Evolutionary conservation across 2,888 invertebrate genomes (phyloP).

Genomic region (Coronaproctus castanopsis): DNA sequence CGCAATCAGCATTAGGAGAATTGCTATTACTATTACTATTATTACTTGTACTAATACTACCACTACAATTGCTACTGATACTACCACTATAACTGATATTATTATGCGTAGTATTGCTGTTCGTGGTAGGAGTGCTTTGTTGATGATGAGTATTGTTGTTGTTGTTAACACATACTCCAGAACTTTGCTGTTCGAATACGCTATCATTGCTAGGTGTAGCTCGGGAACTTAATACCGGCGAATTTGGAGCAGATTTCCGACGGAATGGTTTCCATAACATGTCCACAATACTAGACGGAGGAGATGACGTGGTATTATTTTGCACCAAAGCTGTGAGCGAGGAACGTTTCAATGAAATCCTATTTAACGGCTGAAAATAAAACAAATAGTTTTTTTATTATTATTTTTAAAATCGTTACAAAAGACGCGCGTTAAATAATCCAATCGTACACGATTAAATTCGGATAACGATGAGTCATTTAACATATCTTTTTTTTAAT

Average conservation of each 20-base stretch:
- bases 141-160: slow-evolving; percentile 5
- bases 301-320: slow-evolving; percentile 12
- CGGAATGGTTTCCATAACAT: slow-evolving; percentile 44
- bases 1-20: too few species aligned
- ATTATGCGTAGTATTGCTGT: slow-evolving; percentile 8
- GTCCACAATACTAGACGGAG: slow-evolving; percentile 33
- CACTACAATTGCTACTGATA: too few species aligned
- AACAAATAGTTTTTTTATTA: not conserved
- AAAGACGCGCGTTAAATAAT: too few species aligned
- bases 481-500: too few species aligned
- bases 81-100: too few species aligned
- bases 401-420: not conserved
- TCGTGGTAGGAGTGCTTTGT: slow-evolving; percentile 8
- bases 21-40: not conserved
- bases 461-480: too few species aligned
- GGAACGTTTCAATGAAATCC: slow-evolving; percentile 16
- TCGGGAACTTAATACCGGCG: slow-evolving; percentile 16
- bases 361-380: slow-evolving; percentile 9
- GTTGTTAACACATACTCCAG: slow-evolving; percentile 15
- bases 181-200: slow-evolving; percentile 13
- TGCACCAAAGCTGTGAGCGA: slow-evolving; percentile 15
- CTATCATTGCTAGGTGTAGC: slow-evolving; percentile 6
- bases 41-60: too few species aligned
- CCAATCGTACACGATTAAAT: too few species aligned
- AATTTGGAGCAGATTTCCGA: slow-evolving; percentile 34